Evolutionary conservation across 2,888 invertebrate species (phyloP), one percentile per base, ranked within the genome.

Genomic region (Encarsia formosa): DNA sequence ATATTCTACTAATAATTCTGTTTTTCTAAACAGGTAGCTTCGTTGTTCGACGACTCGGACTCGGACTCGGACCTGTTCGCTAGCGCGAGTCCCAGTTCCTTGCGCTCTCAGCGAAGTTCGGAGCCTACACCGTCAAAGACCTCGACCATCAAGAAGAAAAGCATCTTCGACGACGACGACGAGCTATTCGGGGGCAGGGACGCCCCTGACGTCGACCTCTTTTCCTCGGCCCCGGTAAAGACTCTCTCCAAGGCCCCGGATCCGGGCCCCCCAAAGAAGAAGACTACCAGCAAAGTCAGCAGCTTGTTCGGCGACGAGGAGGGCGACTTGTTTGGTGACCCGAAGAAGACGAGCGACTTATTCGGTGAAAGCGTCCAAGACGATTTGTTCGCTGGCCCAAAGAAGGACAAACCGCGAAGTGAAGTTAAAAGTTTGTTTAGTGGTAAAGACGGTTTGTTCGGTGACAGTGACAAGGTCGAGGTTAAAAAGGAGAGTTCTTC

Each of bases 61-160:
- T 70, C 73, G 20, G 70, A 66, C 13, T 68, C 71, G 53, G 71
- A 73, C 39, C 59, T 73, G 26, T 73, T 73, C 56, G 65, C 67
- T 15, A 64, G 63, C 49, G 61, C 65, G n/a, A 69, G 66, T 39
- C 69, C 69, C 4, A 66, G 65, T 39, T 67, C 70, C 2, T 64
- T 44, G 2, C 34, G 39, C 29, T 29, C 29, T 9, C 34, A 46
- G 23, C 49, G 26, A 16, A 52, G 50, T 49, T 39, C 18, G 15
- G 52, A 56, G 9, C 45, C 19, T 13, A 52, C 48, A 8, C 50
- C 50, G 1, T 47, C 50, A 8, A 45, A 39, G 20, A 16, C 20
- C 3, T 5, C 34, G n/a, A 35, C 29, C n/a, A 11, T 42, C 42
- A 29, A 60, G 11, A 63, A 59, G 13, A 59, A 58, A 34, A 63